These are phyloP conservation scores for Girardia tigrina DNA, from an alignment of 2,888 invertebrate genomes.

Conservation along the genomic window DNA sequence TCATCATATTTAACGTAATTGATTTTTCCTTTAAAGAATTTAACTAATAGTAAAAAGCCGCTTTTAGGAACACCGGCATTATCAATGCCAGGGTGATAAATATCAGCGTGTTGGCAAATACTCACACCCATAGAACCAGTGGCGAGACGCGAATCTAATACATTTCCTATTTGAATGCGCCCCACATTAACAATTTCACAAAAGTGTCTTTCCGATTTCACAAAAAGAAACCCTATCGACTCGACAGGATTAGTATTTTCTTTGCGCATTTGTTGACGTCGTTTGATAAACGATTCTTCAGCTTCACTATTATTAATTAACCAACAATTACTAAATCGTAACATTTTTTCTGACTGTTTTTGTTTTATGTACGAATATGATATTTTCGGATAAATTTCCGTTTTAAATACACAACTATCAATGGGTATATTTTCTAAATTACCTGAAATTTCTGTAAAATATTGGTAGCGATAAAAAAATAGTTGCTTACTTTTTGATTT, in stretches of 20 bases:
- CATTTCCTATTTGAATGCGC: background rate
- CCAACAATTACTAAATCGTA: background rate
- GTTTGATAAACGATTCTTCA: background rate
- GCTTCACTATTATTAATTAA: background rate
- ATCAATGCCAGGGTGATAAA: background rate
- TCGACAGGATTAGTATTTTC: background rate
- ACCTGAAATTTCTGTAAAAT: background rate
- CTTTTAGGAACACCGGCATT: background rate
- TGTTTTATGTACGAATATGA: background rate
- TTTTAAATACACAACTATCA: background rate
- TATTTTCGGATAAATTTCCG: background rate
- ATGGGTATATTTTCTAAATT: background rate
- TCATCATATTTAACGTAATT: background rate
- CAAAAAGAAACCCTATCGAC: background rate
- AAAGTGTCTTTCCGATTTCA: background rate
- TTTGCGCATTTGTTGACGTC: background rate
- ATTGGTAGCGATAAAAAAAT: background rate
- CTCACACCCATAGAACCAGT: background rate
- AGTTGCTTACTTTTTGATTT: background rate
- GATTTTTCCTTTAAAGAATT: background rate
- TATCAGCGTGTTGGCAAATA: background rate
- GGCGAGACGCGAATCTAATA: background rate
- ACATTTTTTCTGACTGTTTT: background rate
- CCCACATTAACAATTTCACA: background rate
- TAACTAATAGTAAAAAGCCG: background rate